Base-by-base conservation (phyloP, 2,888 invertebrate species). In the Drosophila eohydei region DNA sequence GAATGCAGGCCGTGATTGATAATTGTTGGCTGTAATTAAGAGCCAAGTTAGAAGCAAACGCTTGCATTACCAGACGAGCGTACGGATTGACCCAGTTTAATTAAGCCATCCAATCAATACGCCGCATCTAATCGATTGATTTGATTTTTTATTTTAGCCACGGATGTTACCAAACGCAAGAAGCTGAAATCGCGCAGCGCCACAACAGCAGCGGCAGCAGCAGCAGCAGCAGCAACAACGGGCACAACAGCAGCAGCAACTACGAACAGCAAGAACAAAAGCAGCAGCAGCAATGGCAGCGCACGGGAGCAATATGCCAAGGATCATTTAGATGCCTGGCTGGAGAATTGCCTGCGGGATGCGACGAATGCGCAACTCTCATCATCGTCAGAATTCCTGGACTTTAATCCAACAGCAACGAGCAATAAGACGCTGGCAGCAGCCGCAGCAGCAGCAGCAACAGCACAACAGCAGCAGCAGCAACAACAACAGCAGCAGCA, bases 271-370 rank as follows among this genome's bases (percentile, higher is more conserved):
- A 76, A 78, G 46, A 43, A 71, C 52, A 77, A 75, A 50, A 77
- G 63, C 57, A 71, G 74, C 57, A 74, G 72, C 51, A 79, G 71
- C 54, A 86, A 80, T 61, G 80, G 75, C n/a, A 71, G 69, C 46
- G 51, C 44, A 4, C 55, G 46, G 34, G 69, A 76, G 28, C 81
- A 78, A 51, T 92, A 92, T 78, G 85, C 89, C 64, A 91, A 91
- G 87, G 92, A 92, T 76, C 92, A 92, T 74, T 80, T 93, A 56
- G 93, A 93, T 77, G 92, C 92, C 32, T 93, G 93, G 93, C 84
- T 93, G 32, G 93, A 93, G 81, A 93, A 91, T 58, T 93, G 93
- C 55, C 77, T 93, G 50, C 89, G 93, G 70, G 93, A 93, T 89
- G 91, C 91, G 14, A 89, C 91, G 44, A 90, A 90, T 62, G 88